Evolutionary conservation across 2,113 vertebrate species (phyloP).

Genomic region (Toxotes jaculatrix): DNA sequence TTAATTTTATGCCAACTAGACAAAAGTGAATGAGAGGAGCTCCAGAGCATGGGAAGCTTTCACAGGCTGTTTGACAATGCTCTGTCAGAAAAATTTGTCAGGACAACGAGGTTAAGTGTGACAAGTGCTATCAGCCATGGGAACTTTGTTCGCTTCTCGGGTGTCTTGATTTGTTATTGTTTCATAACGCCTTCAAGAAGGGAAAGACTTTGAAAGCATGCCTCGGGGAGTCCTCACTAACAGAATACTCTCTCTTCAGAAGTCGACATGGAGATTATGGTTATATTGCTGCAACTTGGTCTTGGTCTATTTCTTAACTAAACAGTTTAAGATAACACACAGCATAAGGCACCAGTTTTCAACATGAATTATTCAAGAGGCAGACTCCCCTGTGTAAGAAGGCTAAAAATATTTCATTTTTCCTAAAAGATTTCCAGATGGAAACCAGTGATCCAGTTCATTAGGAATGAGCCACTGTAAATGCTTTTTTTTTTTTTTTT

Average conservation of each 20-base stretch:
- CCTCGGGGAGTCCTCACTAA: constrained; percentile 55
- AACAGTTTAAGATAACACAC: constrained; percentile 75
- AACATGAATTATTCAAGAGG: constrained; percentile 70
- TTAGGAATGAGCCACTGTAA: constrained; percentile 50
- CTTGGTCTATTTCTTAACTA: constrained; percentile 63
- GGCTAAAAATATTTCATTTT: constrained; percentile 67
- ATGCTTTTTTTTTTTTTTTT: constrained; percentile 59
- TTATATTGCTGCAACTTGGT: constrained; percentile 50
- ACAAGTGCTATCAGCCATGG: constrained; percentile 73
- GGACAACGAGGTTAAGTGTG: constrained; percentile 78
- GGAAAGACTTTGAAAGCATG: constrained; percentile 48
- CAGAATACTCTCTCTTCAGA: constrained; percentile 46
- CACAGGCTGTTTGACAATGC: constrained; percentile 53
- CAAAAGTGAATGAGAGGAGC: constrained; percentile 64
- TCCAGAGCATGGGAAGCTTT: constrained; percentile 64
- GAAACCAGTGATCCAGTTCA: constrained; percentile 55
- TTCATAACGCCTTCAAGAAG: constrained; percentile 60
- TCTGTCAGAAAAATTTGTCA: constrained; percentile 71
- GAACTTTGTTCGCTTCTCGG: constrained; percentile 71
- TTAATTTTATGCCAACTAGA: constrained; percentile 67
- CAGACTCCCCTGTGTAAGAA: constrained; percentile 48
- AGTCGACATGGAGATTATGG: constrained; percentile 63
- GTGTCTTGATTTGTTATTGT: constrained; percentile 77
- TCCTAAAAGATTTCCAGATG: constrained; percentile 70
- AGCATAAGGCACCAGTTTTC: constrained; percentile 52